phyloP scores from a whole-genome alignment of 2,113 vertebrate genomes.

The Dolichallabes microphthalmus region DNA sequence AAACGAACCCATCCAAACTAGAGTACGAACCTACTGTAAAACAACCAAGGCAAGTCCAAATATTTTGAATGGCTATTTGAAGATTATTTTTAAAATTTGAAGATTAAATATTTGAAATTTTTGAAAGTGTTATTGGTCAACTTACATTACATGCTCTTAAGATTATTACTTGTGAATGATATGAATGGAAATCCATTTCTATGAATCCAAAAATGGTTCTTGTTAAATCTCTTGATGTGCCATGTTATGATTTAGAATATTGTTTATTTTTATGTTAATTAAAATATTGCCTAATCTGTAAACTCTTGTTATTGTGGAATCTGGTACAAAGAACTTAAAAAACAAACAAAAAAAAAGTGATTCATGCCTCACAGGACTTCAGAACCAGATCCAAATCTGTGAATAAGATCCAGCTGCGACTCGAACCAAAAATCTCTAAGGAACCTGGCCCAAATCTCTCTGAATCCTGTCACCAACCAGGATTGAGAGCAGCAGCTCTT shows the following conservation, averaged over 20 bases:
- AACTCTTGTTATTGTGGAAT: background rate
- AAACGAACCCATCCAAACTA: background rate
- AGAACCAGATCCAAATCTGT: constrained; percentile 21
- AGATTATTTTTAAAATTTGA: background rate
- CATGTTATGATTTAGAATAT: background rate
- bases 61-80: background rate
- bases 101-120: background rate
- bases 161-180: too few relatives aligned
- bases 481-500: background rate
- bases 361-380: background rate
- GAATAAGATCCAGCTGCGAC: background rate
- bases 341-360: background rate
- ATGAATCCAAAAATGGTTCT: background rate
- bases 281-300: background rate
- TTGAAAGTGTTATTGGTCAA: background rate
- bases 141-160: background rate
- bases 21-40: background rate
- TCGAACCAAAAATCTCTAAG: constrained; percentile 2
- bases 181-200: too few relatives aligned
- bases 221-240: background rate
- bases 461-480: background rate
- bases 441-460: background rate
- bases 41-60: background rate
- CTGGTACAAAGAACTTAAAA: background rate
- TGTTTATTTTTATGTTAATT: background rate